Conservation (phyloP, 2,888 invertebrate species). For the Caenorhabditis virilis region DNA sequence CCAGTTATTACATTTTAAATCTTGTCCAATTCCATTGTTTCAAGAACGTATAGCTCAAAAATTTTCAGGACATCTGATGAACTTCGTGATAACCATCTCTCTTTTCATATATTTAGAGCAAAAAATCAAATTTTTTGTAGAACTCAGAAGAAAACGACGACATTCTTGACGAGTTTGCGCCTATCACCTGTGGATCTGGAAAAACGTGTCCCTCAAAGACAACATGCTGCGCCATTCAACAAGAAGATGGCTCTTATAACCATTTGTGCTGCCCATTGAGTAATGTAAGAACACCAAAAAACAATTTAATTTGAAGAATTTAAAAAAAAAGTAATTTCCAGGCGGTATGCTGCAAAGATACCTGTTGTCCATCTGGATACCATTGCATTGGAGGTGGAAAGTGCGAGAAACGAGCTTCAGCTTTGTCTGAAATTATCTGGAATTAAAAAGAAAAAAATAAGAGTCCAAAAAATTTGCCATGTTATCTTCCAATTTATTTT, state of each 20-base stretch:
- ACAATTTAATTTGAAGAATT: background rate
- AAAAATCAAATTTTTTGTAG: too few species aligned
- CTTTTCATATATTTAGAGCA: too few species aligned
- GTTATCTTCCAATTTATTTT: too few species aligned
- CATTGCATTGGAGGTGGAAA: slow-evolving; percentile 40
- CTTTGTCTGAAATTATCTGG: too few species aligned
- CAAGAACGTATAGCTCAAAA: too few species aligned
- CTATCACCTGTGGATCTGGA: slow-evolving; percentile 28
- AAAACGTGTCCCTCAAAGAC: slow-evolving; percentile 42
- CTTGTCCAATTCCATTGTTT: too few species aligned
- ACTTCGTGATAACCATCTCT: too few species aligned
- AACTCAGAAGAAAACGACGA: slow-evolving; percentile 6
- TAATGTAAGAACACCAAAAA: slow-evolving; percentile 25
- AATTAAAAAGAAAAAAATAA: too few species aligned
- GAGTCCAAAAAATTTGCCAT: too few species aligned
- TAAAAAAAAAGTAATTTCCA: slow-evolving; percentile 7
- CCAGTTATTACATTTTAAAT: too few species aligned
- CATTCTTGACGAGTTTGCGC: slow-evolving; percentile 7
- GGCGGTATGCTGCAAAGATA: slow-evolving; percentile 45
- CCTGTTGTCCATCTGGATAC: slow-evolving; percentile 45
- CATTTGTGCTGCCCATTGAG: slow-evolving; percentile 45
- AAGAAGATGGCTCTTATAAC: slow-evolving; percentile 5
- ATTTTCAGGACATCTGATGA: too few species aligned
- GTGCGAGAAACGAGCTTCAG: slow-evolving; percentile 41
- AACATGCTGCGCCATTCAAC: slow-evolving; percentile 30